Evolutionary conservation across 2,113 vertebrate species (phyloP), one percentile per base, ranked within the genome.

Genomic region (Mellivora capensis): DNA sequence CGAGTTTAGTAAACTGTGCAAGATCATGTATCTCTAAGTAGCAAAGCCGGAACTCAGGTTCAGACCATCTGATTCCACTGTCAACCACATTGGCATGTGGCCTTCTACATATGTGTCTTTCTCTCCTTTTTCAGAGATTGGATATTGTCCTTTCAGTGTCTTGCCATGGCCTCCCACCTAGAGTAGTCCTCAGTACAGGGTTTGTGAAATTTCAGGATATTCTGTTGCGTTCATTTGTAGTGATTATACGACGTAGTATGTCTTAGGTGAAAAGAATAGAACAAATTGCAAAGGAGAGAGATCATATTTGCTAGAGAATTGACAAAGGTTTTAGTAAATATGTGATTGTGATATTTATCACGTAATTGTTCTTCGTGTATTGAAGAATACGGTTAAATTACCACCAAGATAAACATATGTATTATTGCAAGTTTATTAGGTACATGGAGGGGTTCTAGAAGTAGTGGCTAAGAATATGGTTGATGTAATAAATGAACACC

Each of bases 401-500:
- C 69, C 37, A 96, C n/a, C 69, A 44, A 91, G 72, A 47, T 64
- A 76, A 9, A 79, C n/a, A n/a, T n/a, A n/a, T n/a, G n/a, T n/a
- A n/a, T 90, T 80, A 80, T 59, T 79, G 25, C 83, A 67, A 71
- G 34, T 79, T 87, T 67, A 29, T 59, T 31, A 74, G 79, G 21
- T 31, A 7, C 4, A 57, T 54, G 5, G 44, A 37, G 42, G 31
- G 39, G 11, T 91, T 80, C 7, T 90, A 37, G 31, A 83, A 81
- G 14, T 39, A 64, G 52, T 84, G 47, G 39, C 47, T 93, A 94
- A 83, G 54, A 74, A 84, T 62, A 4, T 81, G 47, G 3, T 92
- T 92, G 87, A 67, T 54, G n/a, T 77, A 93, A 95, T 64, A 97
- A 98, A 96, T 11, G 97, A 96, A 97, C 64, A 90, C 85, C 77